Base-by-base conservation (phyloP, 2,888 invertebrate genomes). In the Megamerina dolium region DNA sequence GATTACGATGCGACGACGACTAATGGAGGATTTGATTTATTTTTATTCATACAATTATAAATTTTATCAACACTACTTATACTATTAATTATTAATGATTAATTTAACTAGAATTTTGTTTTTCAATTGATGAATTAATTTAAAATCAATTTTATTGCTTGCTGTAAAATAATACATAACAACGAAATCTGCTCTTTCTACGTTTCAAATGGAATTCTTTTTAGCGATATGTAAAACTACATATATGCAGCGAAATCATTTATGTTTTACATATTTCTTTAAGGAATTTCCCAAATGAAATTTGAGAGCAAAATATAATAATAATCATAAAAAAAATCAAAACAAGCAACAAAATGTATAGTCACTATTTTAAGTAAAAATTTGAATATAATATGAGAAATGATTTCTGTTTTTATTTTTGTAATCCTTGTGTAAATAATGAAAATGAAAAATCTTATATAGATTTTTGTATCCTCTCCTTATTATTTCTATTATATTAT, bases 291-390 rank as follows among this genome's bases (percentile, higher is more conserved):
- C 60, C 60, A 18, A 40, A 20, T 16, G 20, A 43, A 9, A 26
- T 17, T 13, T 27, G 29, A 41, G 6, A 9, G 36, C 8, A 43
- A 34, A 23, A 20, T 27, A 23, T 19, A 35, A 40, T 36, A 21
- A n/a, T 13, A 41, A 44, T 46, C 33, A 48, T 31, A 43, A 38
- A 29, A 2, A 30, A 34, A 37, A 34, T 30, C 32, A 42, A 45
- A 38, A 50, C 34, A 41, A 42, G 37, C 30, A 29, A 48, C 36
- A 45, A 46, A 68, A 68, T 71, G 68, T 70, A 70, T 71, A 70
- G 70, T 70, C 70, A 70, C 68, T 71, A 71, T 57, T 68, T 67
- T 70, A 70, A 70, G 70, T 58, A 58, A 59, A 64, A 53, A 58
- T 60, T 59, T 55, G 51, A 8, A n/a, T 8, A 31, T 10, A 31